Base-by-base conservation (phyloP, 2,797 vertebrate species). In the Pseudopleuronectes americanus region DNA sequence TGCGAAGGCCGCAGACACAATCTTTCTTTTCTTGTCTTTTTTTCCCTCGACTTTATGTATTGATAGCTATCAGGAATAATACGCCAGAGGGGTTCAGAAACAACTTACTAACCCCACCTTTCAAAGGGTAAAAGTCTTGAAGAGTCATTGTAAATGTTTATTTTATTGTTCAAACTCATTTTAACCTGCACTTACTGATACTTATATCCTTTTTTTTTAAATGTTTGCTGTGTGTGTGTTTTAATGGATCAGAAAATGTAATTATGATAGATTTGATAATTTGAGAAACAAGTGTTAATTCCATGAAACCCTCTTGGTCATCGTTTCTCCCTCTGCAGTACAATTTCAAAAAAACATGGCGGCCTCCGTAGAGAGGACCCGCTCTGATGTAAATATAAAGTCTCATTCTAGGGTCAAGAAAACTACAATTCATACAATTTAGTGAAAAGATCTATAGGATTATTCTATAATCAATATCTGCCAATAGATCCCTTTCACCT, bases 231-330 rank as follows among this genome's bases (percentile, higher is more conserved):
- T 17, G 3, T 19, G 17, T 76, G 43, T 52, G 3, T 66, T 60
- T 52, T 49, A 7, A 41, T 45, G 2, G 8, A 38, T 41, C 22
- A n/a, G 13, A 55, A 10, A n/a, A 4, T 65, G 16, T 49, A 48
- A 48, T 41, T 31, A 49, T 68, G 22, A 22, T 13, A 48, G 14
- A 13, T 0, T 63, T 58, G 68, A 26, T 8, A 49, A 31, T 49
- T 49, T 61, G 43, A 61, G 31, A 57, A 71, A 48, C 23, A 54
- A 69, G 74, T 80, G 31, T 82, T 65, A n/a, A 56, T 23, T 24
- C 21, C 1, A 12, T 23, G 21, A 47, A 57, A 45, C 48, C 21
- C 16, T 47, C n/a, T 58, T 24, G 23, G 16, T 54, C 0, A 5
- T 33, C 41, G 16, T 62, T 45, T 17, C n/a, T 76, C 23, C 4